phyloP scores from a whole-genome alignment of 2,113 vertebrate species.

The Rattus rattus region DNA sequence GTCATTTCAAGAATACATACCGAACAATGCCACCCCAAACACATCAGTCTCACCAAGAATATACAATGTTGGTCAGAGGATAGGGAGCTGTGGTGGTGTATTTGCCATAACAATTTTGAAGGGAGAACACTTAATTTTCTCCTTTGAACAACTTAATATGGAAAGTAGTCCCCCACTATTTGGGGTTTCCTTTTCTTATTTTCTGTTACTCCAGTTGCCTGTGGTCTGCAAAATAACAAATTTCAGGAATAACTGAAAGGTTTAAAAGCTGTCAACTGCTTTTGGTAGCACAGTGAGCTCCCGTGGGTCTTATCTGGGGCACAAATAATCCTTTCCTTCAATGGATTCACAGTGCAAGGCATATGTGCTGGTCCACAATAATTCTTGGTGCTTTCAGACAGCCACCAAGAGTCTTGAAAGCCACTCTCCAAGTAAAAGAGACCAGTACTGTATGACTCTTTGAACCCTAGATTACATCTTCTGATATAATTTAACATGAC shows the following conservation, averaged over 20 bases:
- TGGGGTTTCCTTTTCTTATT: not conserved
- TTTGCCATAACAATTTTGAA: not conserved
- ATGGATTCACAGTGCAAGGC: not conserved
- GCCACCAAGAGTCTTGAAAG: not conserved
- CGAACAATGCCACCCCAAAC: not conserved
- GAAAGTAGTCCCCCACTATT: not conserved
- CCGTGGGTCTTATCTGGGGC: not conserved
- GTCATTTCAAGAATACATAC: not conserved
- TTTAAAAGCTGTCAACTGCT: not conserved
- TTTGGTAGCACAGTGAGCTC: not conserved
- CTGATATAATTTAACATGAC: not conserved
- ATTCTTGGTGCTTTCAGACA: not conserved
- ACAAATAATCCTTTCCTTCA: not conserved
- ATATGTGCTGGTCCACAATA: too few relatives aligned
- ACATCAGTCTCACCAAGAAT: not conserved
- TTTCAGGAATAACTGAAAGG: not conserved
- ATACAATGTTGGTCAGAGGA: not conserved
- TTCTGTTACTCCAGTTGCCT: not conserved
- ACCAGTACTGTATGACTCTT: not conserved
- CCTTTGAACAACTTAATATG: not conserved
- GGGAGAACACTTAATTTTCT: not conserved
- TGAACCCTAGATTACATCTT: not conserved
- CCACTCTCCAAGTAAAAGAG: not conserved
- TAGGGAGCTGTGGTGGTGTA: not conserved
- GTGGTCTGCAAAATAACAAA: not conserved